A percentile compares a stretch with the other conserved stretches of the same genome.
Conservation (phyloP, 2,888 invertebrate genomes). For the Cordylochernes scorpioides region DNA sequence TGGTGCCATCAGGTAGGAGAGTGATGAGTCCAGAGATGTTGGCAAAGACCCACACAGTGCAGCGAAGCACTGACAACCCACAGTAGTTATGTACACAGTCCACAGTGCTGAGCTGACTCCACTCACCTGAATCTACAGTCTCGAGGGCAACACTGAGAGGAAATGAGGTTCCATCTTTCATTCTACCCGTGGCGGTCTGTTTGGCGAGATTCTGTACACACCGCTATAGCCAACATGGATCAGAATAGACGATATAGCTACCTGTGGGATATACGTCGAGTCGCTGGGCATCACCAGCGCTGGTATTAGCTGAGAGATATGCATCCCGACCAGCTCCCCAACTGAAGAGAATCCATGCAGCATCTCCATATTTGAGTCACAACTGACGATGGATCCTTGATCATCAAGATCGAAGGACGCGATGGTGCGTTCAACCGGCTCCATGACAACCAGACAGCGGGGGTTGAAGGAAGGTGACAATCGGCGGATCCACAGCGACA, state of each 20-base stretch:
- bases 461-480: slow-evolving; percentile 21
- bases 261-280: no score
- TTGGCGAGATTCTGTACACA: no score
- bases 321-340: slow-evolving; percentile 18
- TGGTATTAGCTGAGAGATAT: slow-evolving; percentile 20
- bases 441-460: slow-evolving; percentile 35
- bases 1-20: slow-evolving; percentile 32
- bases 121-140: slow-evolving; percentile 1
- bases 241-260: no score
- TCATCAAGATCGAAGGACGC: slow-evolving; percentile 25
- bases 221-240: no score
- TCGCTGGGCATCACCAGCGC: slow-evolving; percentile 17
- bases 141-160: slow-evolving; percentile 24
- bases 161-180: slow-evolving; percentile 34
- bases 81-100: no score
- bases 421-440: slow-evolving; percentile 35
- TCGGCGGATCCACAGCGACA: slow-evolving; percentile 34
- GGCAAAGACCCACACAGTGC: slow-evolving; percentile 22
- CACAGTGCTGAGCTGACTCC: no score
- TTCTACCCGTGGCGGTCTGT: slow-evolving; percentile 37
- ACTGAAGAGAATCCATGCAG: slow-evolving; percentile 19
- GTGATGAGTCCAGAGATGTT: slow-evolving; percentile 39
- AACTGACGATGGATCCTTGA: slow-evolving; percentile 20
- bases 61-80: no score
- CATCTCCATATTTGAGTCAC: slow-evolving; percentile 19